Evolutionary conservation across 2,888 invertebrate genomes (phyloP), one percentile per base, ranked within the genome.

Genomic region (Oegoconia quadripuncta): DNA sequence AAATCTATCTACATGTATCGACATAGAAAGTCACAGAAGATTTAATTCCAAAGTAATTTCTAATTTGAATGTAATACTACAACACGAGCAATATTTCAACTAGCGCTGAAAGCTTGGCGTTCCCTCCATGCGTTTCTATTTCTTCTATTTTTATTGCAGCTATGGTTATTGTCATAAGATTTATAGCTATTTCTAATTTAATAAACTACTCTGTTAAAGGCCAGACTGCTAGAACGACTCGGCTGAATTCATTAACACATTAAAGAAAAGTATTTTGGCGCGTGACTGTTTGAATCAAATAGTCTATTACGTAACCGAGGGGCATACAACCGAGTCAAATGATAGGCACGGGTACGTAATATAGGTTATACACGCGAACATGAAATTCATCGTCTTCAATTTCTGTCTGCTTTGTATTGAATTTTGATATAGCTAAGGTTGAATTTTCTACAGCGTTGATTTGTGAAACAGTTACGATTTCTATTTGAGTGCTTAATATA

Each of bases 261-360:
- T 50, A 44, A 27, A 27, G 44, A 33, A 39, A 50, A 48, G 46
- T 44, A 41, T 44, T 50, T 41, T 34, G 16, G 42, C 42, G 39
- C 46, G 48, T 48, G 50, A 46, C 46, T 31, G 16, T 30, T 29
- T 15, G 37, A 11, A 34, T 42, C 32, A 23, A 26, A 15, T 20
- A 29, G 12, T 27, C 33, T 22, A 26, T 25, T 34, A 26, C 13
- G 12, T 27, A 13, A 13, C 2, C 2, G 6, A 2, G 14, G n/a
- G 27, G 16, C 26, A 14, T n/a, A 16, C 12, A 16, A n/a, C n/a
- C 16, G 25, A 16, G 22, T 15, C 16, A 25, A 34, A 25, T 11
- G 29, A 35, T 37, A 37, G 31, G 34, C 34, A n/a, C n/a, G n/a
- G n/a, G n/a, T n/a, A n/a, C 29, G 34, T 41, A 41, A 36, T 36